phyloP scores from a whole-genome alignment of 2,888 invertebrate genomes.

The Nomada goodeniana region DNA sequence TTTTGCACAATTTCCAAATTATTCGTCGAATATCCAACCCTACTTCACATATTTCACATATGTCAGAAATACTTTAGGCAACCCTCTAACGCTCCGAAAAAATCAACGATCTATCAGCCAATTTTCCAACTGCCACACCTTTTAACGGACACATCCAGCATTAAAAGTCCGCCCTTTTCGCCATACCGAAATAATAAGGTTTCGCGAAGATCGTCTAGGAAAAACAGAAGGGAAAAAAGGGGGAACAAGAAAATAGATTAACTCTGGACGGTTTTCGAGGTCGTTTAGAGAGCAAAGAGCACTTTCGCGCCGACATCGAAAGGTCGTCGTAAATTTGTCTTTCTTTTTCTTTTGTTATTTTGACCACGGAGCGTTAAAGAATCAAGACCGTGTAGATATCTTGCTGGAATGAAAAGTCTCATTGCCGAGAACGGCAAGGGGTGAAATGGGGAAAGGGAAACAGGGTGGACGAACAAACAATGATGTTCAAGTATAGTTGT shows the following conservation, averaged over 20 bases:
- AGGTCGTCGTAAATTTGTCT: constrained; percentile 43
- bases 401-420: constrained; percentile 53
- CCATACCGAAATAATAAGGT: not conserved
- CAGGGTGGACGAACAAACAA: constrained; percentile 18
- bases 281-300: constrained; percentile 34
- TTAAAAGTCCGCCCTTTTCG: constrained; percentile 1
- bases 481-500: constrained; percentile 39
- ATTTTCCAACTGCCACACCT: not conserved
- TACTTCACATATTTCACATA: not conserved
- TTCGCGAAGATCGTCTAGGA: not conserved
- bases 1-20: not conserved
- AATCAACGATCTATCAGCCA: no score
- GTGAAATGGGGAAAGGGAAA: not conserved
- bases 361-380: constrained; percentile 49
- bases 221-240: not conserved
- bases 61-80: not conserved
- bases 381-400: constrained; percentile 45
- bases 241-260: constrained; percentile 33
- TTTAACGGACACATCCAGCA: not conserved
- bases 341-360: constrained; percentile 9
- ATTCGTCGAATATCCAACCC: constrained; percentile 21
- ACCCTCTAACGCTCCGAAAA: constrained; percentile 29
- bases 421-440: constrained; percentile 27
- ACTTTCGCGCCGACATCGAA: constrained; percentile 31
- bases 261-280: constrained; percentile 31